Evolutionary conservation across 2,888 invertebrate species (phyloP).

Genomic region (Caenorhabditis uteleia): DNA sequence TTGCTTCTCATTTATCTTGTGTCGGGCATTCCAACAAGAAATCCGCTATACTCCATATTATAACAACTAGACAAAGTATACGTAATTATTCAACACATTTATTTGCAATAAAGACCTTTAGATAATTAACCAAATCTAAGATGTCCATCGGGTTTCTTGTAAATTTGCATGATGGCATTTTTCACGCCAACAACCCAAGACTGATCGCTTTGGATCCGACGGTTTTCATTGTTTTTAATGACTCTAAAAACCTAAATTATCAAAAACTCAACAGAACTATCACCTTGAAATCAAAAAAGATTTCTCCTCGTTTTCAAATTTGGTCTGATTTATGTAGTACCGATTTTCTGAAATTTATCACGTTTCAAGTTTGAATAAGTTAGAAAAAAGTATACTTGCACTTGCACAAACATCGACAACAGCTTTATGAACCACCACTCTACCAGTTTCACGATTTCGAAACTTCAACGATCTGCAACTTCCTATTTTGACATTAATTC

Average conservation of each 20-base stretch:
- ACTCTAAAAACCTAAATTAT: not conserved
- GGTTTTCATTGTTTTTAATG: not conserved
- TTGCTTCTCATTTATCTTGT: slow-evolving; percentile 64
- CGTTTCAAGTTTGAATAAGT: not conserved
- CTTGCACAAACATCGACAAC: slow-evolving; percentile 30
- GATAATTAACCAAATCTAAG: slow-evolving; percentile 41
- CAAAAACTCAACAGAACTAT: too few relatives aligned
- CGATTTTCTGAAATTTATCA: slow-evolving; percentile 9
- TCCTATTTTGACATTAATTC: too few relatives aligned
- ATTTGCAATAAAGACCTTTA: not conserved
- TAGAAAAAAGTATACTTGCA: slow-evolving; percentile 7
- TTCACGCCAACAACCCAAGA: slow-evolving; percentile 34
- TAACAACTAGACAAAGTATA: slow-evolving; percentile 13
- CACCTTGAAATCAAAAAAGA: slow-evolving; percentile 18
- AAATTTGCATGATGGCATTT: slow-evolving; percentile 37
- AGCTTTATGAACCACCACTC: slow-evolving; percentile 42
- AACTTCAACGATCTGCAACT: slow-evolving; percentile 46
- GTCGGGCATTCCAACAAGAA: slow-evolving; percentile 59
- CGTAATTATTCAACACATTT: not conserved
- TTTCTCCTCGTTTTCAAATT: slow-evolving; percentile 30
- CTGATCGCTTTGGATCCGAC: too few relatives aligned
- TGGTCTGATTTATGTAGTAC: slow-evolving; percentile 25
- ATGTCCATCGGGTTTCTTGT: slow-evolving; percentile 41
- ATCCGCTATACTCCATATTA: slow-evolving; percentile 54
- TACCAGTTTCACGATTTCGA: slow-evolving; percentile 30